These are phyloP conservation scores for Lottia gigantea DNA, from an alignment of 2,888 invertebrate species.

Conservation along the genomic window DNA sequence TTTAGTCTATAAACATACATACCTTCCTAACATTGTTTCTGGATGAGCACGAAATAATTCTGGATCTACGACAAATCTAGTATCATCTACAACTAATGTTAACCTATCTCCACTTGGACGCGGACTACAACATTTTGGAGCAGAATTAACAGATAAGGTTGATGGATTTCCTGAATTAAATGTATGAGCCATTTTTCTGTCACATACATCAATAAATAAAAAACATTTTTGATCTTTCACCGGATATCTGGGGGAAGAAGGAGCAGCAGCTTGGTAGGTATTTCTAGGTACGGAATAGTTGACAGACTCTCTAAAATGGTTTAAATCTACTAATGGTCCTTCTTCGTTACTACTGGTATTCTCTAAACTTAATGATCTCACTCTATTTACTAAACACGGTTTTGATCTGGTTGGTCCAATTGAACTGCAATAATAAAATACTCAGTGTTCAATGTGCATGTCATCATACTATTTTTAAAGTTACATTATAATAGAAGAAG, in stretches of 20 bases:
- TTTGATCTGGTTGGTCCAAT: conserved; percentile 56
- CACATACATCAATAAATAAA: not conserved
- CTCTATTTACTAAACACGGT: conserved; percentile 59
- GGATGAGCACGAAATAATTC: conserved; percentile 93
- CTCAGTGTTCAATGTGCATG: not conserved
- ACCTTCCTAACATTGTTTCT: conserved; percentile 96
- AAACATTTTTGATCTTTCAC: not conserved
- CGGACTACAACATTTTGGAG: conserved; percentile 6
- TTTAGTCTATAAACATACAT: conserved; percentile 25
- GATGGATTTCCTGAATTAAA: not conserved
- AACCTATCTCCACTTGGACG: conserved; percentile 43
- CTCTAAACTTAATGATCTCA: conserved; percentile 55
- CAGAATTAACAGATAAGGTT: not conserved
- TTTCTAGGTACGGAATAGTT: conserved; percentile 12
- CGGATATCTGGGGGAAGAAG: not conserved
- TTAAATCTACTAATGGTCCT: conserved; percentile 31
- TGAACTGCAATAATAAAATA: conserved; percentile 41
- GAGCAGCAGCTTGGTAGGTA: not conserved
- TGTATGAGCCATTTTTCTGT: not conserved
- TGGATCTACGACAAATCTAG: conserved; percentile 92
- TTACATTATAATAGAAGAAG: not conserved
- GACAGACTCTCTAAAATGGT: not conserved
- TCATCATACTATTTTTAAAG: not conserved
- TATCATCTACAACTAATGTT: conserved; percentile 91
- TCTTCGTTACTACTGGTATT: conserved; percentile 58